phyloP scores from a whole-genome alignment of 2,888 invertebrate genomes.

The Dysmachus trigonus region DNA sequence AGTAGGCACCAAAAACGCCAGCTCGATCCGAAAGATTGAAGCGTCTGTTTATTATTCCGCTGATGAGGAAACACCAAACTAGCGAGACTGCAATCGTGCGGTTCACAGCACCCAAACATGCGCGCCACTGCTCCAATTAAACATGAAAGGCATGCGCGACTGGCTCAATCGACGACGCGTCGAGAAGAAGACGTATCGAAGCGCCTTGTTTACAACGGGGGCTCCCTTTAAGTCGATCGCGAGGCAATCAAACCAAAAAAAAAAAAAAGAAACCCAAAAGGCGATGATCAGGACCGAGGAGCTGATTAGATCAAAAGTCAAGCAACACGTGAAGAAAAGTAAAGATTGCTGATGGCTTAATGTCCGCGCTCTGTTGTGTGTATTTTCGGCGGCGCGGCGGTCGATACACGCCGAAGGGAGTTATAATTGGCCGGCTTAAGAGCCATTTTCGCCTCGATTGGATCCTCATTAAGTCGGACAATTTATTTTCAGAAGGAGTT shows the following conservation, averaged over 20 bases:
- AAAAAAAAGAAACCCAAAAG: no score
- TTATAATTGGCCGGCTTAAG: neutral
- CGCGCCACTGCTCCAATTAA: slow-evolving; percentile 18
- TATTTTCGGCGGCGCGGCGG: neutral
- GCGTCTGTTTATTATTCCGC: slow-evolving; percentile 29
- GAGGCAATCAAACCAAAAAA: no score
- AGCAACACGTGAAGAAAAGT: neutral
- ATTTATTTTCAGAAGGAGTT: slow-evolving; percentile 36
- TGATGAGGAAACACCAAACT: slow-evolving; percentile 5
- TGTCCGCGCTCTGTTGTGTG: neutral
- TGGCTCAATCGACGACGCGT: neutral
- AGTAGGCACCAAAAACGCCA: neutral
- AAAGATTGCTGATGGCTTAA: neutral
- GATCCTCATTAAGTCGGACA: neutral
- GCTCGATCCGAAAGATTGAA: neutral
- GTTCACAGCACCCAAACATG: slow-evolving; percentile 26
- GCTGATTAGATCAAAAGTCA: neutral
- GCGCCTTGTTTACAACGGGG: slow-evolving; percentile 20
- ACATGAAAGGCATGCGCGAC: neutral
- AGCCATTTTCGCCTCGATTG: neutral
- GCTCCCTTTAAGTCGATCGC: neutral
- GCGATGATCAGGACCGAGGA: neutral
- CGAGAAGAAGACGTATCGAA: neutral
- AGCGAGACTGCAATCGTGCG: neutral
- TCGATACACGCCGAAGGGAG: neutral